phyloP scores from a whole-genome alignment of 1,140 invertebrate genomes.

The Gonioctena quinquepunctata region DNA sequence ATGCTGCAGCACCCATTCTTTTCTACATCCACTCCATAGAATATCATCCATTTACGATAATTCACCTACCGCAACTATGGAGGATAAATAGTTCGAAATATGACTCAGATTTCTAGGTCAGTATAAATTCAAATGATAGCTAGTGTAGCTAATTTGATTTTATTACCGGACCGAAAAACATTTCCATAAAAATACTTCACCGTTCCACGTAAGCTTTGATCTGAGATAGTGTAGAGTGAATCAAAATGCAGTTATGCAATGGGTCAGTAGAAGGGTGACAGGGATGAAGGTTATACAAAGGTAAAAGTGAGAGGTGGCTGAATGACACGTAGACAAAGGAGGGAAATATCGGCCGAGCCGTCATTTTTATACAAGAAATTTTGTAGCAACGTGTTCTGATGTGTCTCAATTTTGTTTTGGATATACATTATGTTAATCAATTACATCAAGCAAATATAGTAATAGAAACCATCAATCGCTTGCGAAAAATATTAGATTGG shows the following conservation, averaged over 20 bases:
- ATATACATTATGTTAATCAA: not conserved
- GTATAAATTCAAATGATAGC: too few species aligned
- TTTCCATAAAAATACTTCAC: constrained; percentile 13
- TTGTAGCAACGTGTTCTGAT: constrained; percentile 7
- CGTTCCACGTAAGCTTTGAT: constrained; percentile 4
- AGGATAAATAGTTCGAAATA: too few species aligned
- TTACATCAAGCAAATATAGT: constrained; percentile 22
- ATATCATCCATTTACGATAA: too few species aligned
- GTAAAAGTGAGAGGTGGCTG: constrained; percentile 46
- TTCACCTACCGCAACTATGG: too few species aligned
- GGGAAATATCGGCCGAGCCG: constrained; percentile 59
- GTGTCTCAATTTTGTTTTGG: not conserved
- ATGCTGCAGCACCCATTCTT: too few species aligned
- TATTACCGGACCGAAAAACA: too few species aligned
- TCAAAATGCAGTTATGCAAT: constrained; percentile 55
- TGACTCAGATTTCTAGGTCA: too few species aligned
- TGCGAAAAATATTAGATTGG: too few species aligned
- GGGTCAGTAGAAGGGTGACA: constrained; percentile 46
- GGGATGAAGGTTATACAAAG: constrained; percentile 56
- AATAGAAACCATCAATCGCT: too few species aligned
- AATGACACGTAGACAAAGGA: constrained; percentile 68
- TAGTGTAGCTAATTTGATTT: too few species aligned
- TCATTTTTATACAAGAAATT: constrained; percentile 43
- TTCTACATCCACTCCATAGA: too few species aligned
- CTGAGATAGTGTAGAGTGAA: constrained; percentile 37